phyloP scores from a whole-genome alignment of 2,113 vertebrate species.

The Heterotis niloticus region DNA sequence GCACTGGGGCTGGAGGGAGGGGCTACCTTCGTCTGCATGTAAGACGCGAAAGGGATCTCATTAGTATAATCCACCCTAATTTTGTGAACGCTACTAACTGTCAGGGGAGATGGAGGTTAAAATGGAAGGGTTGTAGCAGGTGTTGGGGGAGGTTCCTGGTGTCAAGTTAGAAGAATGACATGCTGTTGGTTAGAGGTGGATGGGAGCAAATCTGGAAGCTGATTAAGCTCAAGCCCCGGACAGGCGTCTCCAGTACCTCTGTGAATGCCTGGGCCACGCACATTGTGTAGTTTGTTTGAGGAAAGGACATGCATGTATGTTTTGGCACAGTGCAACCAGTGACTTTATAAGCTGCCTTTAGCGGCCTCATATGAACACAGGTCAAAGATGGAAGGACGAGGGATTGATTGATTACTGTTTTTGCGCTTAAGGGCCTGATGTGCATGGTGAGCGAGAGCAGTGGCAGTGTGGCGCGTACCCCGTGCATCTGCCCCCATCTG shows the following conservation, averaged over 20 bases:
- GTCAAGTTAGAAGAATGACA: background rate
- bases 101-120: background rate
- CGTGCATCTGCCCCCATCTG: background rate
- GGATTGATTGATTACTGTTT: slow-evolving; percentile 29
- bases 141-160: background rate
- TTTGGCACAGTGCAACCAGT: slow-evolving; percentile 5
- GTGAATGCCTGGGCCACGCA: slow-evolving; percentile 28
- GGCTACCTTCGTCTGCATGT: background rate
- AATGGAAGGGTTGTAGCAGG: background rate
- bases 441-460: background rate
- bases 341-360: slow-evolving; percentile 35
- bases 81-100: background rate
- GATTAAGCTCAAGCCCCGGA: background rate
- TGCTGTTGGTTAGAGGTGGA: background rate
- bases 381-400: slow-evolving; percentile 1
- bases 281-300: slow-evolving; percentile 39
- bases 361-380: slow-evolving; percentile 24
- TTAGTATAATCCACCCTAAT: slow-evolving; percentile 25
- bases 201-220: background rate
- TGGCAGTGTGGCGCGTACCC: background rate
- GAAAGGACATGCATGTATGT: background rate
- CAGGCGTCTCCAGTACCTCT: slow-evolving; percentile 21
- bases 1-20: background rate
- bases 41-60: slow-evolving; percentile 13
- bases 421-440: background rate